phyloP scores from a whole-genome alignment of 2,113 vertebrate genomes.

The Prinia subflava region DNA sequence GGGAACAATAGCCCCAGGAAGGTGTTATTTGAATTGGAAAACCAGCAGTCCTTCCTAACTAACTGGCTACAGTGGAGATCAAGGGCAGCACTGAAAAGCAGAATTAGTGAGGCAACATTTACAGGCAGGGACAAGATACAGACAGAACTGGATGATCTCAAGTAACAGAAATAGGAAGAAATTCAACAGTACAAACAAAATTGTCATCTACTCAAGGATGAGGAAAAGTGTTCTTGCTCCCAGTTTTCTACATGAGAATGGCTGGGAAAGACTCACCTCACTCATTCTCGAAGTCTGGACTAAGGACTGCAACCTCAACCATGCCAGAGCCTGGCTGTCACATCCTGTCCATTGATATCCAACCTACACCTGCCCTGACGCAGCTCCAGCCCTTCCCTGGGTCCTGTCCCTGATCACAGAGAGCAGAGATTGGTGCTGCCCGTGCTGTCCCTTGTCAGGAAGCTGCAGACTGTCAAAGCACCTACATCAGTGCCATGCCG shows the following conservation, averaged over 20 bases:
- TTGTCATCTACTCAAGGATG: background rate
- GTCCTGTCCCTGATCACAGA: background rate
- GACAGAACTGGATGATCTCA: background rate
- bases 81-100: background rate
- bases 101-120: background rate
- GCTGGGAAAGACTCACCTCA: accelerated
- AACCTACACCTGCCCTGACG: background rate
- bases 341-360: background rate
- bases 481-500: background rate
- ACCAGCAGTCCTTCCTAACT: background rate
- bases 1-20: background rate
- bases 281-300: background rate
- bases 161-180: background rate
- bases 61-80: background rate
- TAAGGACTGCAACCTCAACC: background rate
- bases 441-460: background rate
- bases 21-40: background rate
- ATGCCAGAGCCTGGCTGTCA: background rate
- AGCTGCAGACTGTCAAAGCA: background rate
- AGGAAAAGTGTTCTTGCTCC: background rate
- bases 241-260: background rate
- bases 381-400: background rate
- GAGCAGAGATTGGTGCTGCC: background rate
- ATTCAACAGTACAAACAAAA: background rate
- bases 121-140: background rate